Conservation (phyloP, 2,888 invertebrate genomes). For the Drosophila merina region DNA sequence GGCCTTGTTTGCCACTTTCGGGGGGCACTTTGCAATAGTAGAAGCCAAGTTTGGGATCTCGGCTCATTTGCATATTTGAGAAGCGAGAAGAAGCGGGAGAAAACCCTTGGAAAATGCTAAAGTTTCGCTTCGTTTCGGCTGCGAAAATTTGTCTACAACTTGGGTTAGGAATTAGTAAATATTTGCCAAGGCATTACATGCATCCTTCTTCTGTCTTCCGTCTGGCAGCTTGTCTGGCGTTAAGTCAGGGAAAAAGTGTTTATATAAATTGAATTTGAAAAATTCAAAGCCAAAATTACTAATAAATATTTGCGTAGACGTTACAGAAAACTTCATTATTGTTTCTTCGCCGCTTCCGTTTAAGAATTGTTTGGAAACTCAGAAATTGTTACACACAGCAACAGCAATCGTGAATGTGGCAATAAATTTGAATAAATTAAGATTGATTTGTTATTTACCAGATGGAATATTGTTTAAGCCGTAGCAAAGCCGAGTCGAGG, state of each 20-base stretch:
- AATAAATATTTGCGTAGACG: conserved; percentile 27
- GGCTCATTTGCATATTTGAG: conserved; percentile 75
- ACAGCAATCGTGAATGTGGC: conserved; percentile 4
- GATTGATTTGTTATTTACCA: conserved; percentile 60
- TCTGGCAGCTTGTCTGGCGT: conserved; percentile 10
- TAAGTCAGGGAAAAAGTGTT: conserved; percentile 4
- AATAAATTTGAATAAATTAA: conserved; percentile 74
- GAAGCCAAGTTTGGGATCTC: conserved; percentile 36
- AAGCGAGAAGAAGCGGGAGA: not conserved
- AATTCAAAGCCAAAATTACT: conserved; percentile 16
- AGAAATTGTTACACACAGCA: conserved; percentile 8
- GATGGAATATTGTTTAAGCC: conserved; percentile 42
- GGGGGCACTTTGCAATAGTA: conserved; percentile 35
- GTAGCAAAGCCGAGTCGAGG: conserved; percentile 28
- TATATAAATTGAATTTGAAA: not conserved
- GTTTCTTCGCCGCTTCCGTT: conserved; percentile 21
- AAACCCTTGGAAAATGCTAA: conserved; percentile 60
- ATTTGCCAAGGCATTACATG: conserved; percentile 39
- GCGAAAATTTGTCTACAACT: conserved; percentile 51
- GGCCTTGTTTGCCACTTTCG: conserved; percentile 32
- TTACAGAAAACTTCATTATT: conserved; percentile 29
- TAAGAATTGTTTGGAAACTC: conserved; percentile 8
- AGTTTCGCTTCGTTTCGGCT: conserved; percentile 51
- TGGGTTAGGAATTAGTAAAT: conserved; percentile 56
- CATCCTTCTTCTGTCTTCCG: conserved; percentile 3